Evolutionary conservation across 92 coral and sea anemone species (phyloP), one percentile per base, ranked within the genome.

Genomic region (Umimayanthus kanabou): DNA sequence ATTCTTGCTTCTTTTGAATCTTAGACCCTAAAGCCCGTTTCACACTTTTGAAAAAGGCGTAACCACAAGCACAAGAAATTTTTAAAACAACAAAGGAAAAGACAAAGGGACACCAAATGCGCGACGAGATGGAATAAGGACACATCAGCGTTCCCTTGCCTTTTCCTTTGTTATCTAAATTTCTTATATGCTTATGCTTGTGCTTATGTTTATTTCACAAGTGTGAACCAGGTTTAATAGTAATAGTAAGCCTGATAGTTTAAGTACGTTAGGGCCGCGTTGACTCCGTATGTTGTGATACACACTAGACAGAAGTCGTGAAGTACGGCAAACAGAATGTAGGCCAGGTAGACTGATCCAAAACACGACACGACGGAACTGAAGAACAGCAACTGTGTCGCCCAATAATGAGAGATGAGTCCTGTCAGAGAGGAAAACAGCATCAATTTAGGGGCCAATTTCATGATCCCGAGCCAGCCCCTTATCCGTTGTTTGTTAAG

Each of bases 231-330:
- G 2, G 37, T 33, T 33, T 26, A 66, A 45, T 83, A 20, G 29
- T 70, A 84, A 39, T 77, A 80, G 74, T 86, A 88, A 49, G 86
- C 61, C 25, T 92, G 89, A 70, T 90, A 92, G 73, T 94, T 94
- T 25, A 94, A 82, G 80, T 88, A 94, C 74, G 90, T 77, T 47
- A 94, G 76, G n/a, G 88, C 80, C 16, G 92, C 96, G 83, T 94
- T 94, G 37, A 94, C 78, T 7, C 93, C 77, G 53, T 94, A 94
- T 43, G 96, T 94, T 15, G 94, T 92, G 42, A 92, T 89, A 79
- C 96, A 94, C 39, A 94, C 96, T 85, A 94, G 86, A 55, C 96
- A 94, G 64, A 94, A 74, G 64, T 94, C 96, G 33, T 94, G 92
- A 45, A 94, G 93, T 65, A 94, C 90, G 78, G 91, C 87, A 88